Percentiles rank a stretch among this genome's conserved stretches.
phyloP scores from a whole-genome alignment of 1,140 invertebrate genomes.

The Scylla paramamosain region DNA sequence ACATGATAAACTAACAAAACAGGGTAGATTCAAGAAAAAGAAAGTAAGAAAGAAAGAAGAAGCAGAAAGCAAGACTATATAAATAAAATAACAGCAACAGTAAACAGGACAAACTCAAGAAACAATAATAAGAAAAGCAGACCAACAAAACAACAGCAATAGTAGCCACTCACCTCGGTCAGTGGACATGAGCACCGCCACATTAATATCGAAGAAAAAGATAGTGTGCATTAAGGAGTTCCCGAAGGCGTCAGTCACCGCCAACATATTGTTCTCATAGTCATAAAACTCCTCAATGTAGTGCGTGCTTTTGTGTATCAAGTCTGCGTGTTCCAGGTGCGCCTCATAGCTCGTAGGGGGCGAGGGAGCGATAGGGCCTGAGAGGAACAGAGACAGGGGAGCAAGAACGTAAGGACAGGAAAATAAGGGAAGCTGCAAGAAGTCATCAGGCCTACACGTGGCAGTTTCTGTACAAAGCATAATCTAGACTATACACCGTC shows the following conservation, averaged over 20 bases:
- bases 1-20: no score
- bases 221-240: neutral
- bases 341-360: slow-evolving; percentile 26
- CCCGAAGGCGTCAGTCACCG: neutral
- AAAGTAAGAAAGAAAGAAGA: no score
- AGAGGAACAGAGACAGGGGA: neutral
- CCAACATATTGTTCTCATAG: neutral
- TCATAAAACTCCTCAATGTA: slow-evolving; percentile 49
- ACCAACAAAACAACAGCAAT: no score
- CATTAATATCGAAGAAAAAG: slow-evolving; percentile 12
- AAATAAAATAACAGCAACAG: no score
- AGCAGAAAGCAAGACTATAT: no score
- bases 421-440: no score
- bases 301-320: slow-evolving; percentile 6
- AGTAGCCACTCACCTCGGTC: slow-evolving; percentile 25
- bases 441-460: no score
- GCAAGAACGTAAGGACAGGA: neutral
- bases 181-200: neutral
- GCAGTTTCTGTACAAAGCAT: no score
- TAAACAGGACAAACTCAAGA: no score
- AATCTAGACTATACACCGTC: no score
- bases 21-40: no score
- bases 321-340: slow-evolving; percentile 27
- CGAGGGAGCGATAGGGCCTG: slow-evolving; percentile 44
- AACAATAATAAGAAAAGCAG: no score